A percentile compares a stretch with the other conserved stretches of the same genome.
Evolutionary conservation across 2,113 vertebrate species (phyloP).

Genomic region (Dromiciops gliroides): DNA sequence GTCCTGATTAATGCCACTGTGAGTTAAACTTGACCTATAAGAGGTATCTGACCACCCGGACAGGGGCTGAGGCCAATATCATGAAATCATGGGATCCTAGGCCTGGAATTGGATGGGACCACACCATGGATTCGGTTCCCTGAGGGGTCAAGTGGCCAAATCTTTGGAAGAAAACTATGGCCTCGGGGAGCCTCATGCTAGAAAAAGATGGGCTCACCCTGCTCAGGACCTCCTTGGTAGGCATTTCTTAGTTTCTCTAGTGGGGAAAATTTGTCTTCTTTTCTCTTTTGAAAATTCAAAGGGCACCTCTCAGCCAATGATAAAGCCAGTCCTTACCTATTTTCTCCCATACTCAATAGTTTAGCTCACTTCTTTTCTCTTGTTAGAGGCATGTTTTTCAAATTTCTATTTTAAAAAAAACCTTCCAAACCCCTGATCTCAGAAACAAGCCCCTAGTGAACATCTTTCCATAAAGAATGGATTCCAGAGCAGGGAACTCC

Average conservation of each 20-base stretch:
- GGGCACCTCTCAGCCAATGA: not conserved
- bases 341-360: not conserved
- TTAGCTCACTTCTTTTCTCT: not conserved
- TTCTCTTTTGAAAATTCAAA: not conserved
- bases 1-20: conserved; percentile 69
- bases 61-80: not conserved
- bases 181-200: not conserved
- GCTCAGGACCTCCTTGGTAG: not conserved
- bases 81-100: not conserved
- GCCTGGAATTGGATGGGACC: conserved; percentile 41
- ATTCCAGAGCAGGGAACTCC: not conserved
- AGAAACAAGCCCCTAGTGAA: not conserved
- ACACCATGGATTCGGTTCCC: not conserved
- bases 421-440: not conserved
- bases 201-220: conserved; percentile 9
- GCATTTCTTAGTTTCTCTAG: not conserved
- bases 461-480: not conserved
- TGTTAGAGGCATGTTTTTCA: not conserved
- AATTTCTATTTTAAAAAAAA: not conserved
- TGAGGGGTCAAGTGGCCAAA: not conserved
- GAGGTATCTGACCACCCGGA: conserved; percentile 59
- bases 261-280: not conserved
- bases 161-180: not conserved
- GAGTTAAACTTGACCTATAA: conserved; percentile 52
- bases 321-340: not conserved